Evolutionary conservation across 2,888 invertebrate genomes (phyloP), one percentile per base, ranked within the genome.

Genomic region (Xestoiulus laeticollis): DNA sequence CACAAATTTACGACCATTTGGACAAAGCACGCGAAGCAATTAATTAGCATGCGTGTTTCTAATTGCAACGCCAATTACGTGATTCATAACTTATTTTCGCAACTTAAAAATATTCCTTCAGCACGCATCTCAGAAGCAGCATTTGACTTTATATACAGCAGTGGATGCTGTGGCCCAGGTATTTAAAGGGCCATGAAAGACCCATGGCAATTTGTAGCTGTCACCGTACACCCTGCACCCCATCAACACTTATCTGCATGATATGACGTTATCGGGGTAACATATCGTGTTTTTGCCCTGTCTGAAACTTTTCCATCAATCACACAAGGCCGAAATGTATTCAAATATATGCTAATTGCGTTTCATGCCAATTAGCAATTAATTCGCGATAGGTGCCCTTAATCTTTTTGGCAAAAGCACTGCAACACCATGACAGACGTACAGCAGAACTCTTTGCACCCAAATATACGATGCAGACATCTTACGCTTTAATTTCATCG

Each of bases 1-100:
- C 6, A 22, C 6, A 5, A 22, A 59, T 59, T 59, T 59, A 59
- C n/a, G 59, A 22, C 59, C 59, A 59, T n/a, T 22, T 59, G 59
- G 59, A 59, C 59, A 22, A 59, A n/a, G 10, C 59, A 59, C 59
- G 59, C 59, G 59, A 59, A 59, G 59, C 59, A n/a, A 59, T 59
- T 59, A n/a, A 59, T 59, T 59, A 59, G 59, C n/a, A 22, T 22
- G 59, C 59, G 59, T 59, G 59, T 59, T 59, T n/a, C 59, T 59
- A 59, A 59, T 59, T 59, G 59, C 59, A n/a, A 22, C 59, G 59
- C 59, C 59, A 59, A 59, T 59, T 59, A 59, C 5, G n/a, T 59
- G 59, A 59, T 59, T 59, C 59, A 59, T 59, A 59, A 59, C n/a
- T 59, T 59, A 59, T 22, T 22, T 59, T 59, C n/a, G 59, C n/a